Percentiles rank a stretch among this genome's conserved stretches.
phyloP scores from a whole-genome alignment of 2,113 vertebrate species.

The Tringa solitaria region DNA sequence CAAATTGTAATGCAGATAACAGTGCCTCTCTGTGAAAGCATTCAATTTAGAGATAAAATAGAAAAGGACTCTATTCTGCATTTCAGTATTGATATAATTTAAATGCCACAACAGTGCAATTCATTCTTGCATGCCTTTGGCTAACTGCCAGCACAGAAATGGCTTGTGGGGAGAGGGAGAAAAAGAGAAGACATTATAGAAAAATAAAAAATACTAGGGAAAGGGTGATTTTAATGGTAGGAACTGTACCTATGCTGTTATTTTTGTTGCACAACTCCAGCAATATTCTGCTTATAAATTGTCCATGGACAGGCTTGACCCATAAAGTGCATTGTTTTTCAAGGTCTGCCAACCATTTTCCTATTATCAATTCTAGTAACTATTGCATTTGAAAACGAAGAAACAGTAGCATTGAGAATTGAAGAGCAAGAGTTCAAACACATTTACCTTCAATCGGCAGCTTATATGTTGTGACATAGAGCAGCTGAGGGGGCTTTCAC shows the following conservation, averaged over 20 bases:
- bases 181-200: neutral
- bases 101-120: constrained; percentile 38
- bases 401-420: neutral
- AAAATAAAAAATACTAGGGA: neutral
- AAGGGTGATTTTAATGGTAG: neutral
- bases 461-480: neutral
- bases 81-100: constrained; percentile 55
- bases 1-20: constrained; percentile 63
- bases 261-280: neutral
- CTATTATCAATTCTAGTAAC: neutral
- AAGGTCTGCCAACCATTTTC: neutral
- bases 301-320: neutral
- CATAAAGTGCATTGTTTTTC: neutral
- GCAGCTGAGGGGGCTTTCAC: neutral
- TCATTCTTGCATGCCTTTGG: constrained; percentile 43
- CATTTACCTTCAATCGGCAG: neutral
- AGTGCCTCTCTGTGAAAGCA: constrained; percentile 49
- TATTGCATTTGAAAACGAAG: neutral
- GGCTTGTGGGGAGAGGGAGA: neutral
- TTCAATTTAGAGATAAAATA: constrained; percentile 62
- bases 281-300: neutral
- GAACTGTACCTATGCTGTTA: neutral
- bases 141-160: constrained; percentile 7
- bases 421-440: neutral
- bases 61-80: constrained; percentile 46